phyloP scores from a whole-genome alignment of 2,797 vertebrate genomes.

The Poecilia picta region DNA sequence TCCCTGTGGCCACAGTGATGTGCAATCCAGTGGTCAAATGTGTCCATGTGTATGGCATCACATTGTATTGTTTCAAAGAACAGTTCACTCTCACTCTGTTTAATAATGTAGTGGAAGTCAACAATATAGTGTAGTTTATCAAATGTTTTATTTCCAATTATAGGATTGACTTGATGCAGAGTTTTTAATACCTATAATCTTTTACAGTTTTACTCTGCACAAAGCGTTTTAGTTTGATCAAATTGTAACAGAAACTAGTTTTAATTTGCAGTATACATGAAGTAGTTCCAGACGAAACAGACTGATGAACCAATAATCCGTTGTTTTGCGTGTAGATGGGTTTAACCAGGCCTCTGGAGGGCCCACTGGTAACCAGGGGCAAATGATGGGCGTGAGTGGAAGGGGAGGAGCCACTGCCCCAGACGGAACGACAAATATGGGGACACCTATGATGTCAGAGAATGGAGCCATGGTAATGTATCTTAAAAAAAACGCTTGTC shows the following conservation, averaged over 20 bases:
- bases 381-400: constrained; percentile 96
- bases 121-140: not conserved
- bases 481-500: constrained; percentile 36
- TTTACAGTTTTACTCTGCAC: not conserved
- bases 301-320: constrained; percentile 45
- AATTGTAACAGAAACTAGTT: not conserved
- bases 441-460: constrained; percentile 92
- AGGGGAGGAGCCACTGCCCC: constrained; percentile 90
- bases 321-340: constrained; percentile 87
- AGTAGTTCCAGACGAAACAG: not conserved
- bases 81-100: not conserved
- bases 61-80: constrained; percentile 1
- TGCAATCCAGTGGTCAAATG: constrained; percentile 71
- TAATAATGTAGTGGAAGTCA: too few species aligned
- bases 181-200: not conserved
- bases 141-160: not conserved
- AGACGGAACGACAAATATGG: constrained; percentile 92
- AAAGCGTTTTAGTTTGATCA: not conserved
- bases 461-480: constrained; percentile 98
- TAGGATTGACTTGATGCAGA: not conserved
- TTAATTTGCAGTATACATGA: not conserved
- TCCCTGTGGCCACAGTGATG: constrained; percentile 45
- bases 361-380: constrained; percentile 90
- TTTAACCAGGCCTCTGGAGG: constrained; percentile 92
- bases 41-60: not conserved